Conservation (phyloP, 2,888 invertebrate genomes). For the Tetragonisca angustula region DNA sequence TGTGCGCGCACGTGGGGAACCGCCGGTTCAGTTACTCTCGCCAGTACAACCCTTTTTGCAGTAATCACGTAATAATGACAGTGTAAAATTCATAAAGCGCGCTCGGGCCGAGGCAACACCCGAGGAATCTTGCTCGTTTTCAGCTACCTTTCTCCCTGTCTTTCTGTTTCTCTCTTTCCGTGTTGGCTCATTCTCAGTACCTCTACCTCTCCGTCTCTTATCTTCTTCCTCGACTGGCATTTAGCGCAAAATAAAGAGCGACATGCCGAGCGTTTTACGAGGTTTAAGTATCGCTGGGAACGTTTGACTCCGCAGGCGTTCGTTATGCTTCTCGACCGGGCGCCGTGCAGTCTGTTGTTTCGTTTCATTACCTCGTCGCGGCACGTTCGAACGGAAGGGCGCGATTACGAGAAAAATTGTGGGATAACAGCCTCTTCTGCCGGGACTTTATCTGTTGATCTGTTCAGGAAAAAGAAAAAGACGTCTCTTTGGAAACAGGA, state of each 20-base stretch:
- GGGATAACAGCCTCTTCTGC: constrained; percentile 19
- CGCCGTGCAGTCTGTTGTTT: constrained; percentile 47
- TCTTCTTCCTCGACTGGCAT: neutral
- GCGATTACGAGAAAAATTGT: constrained; percentile 38
- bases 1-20: constrained; percentile 39
- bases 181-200: neutral
- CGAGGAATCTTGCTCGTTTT: constrained; percentile 35
- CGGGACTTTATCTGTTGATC: neutral
- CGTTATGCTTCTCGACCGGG: constrained; percentile 51
- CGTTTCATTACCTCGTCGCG: constrained; percentile 51
- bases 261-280: constrained; percentile 54
- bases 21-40: neutral
- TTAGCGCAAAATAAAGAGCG: constrained; percentile 56
- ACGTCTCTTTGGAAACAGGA: neutral
- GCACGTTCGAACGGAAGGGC: constrained; percentile 44
- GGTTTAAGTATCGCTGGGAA: constrained; percentile 54
- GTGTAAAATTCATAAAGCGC: constrained; percentile 66
- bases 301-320: constrained; percentile 47
- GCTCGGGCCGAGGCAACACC: constrained; percentile 15
- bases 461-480: neutral
- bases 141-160: neutral
- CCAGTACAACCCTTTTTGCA: constrained; percentile 48
- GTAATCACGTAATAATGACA: constrained; percentile 65
- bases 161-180: neutral
- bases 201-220: neutral